Percentiles rank a stretch among this genome's conserved stretches.
Evolutionary conservation across 1,140 invertebrate species (phyloP).

Genomic region (Drosophila nigromelanica): DNA sequence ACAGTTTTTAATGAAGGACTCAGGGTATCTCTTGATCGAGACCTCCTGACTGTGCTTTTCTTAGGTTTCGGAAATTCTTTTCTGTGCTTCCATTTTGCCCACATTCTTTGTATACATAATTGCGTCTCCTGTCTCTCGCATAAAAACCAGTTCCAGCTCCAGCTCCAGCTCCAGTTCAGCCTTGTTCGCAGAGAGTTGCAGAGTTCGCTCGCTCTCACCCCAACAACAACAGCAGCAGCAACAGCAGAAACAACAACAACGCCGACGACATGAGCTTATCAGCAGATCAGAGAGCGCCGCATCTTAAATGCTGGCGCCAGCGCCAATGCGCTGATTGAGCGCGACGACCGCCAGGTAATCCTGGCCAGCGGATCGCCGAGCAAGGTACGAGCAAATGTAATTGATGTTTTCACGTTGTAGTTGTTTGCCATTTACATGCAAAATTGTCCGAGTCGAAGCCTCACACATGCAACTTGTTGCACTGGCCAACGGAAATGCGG

Average conservation of each 20-base stretch:
- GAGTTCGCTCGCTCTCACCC: constrained; percentile 17
- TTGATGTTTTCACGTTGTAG: constrained; percentile 82
- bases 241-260: constrained; percentile 47
- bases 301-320: constrained; percentile 84
- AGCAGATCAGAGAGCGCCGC: constrained; percentile 80
- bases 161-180: constrained; percentile 32
- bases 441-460: constrained; percentile 56
- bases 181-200: constrained; percentile 20
- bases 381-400: constrained; percentile 54
- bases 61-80: constrained; percentile 27
- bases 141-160: constrained; percentile 61
- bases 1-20: too few species aligned
- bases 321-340: constrained; percentile 81
- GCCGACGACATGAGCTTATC: constrained; percentile 71
- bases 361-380: constrained; percentile 23
- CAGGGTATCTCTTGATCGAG: too few species aligned
- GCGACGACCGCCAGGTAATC: constrained; percentile 52
- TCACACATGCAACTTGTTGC: constrained; percentile 59
- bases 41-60: not conserved
- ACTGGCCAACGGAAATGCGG: constrained; percentile 62
- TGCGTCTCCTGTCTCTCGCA: constrained; percentile 64
- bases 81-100: constrained; percentile 35
- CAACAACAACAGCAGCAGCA: constrained; percentile 10
- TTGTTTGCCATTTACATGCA: constrained; percentile 79
- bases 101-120: constrained; percentile 47